Evolutionary conservation across 2,888 invertebrate genomes (phyloP), one percentile per base, ranked within the genome.

Genomic region (Aporophyla lueneburgensis): DNA sequence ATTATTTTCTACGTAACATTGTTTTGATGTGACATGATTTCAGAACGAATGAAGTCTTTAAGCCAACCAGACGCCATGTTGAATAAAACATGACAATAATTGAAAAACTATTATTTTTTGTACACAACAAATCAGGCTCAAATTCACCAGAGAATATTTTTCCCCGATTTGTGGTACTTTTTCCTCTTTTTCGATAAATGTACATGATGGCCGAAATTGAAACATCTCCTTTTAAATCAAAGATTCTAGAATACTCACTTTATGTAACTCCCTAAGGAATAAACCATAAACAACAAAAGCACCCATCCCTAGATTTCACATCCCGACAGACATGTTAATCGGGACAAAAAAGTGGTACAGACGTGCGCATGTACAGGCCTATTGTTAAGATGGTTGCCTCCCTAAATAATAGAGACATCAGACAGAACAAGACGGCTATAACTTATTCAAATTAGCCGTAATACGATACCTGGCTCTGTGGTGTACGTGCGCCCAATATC

Each of bases 361-460:
- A 63, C 73, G 70, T 69, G 71, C 73, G 73, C 71, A 73, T 74
- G 75, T 78, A 83, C 70, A 74, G 71, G 58, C 75, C 78, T 77
- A 86, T 77, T 85, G 81, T 84, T 75, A 80, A 88, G 86, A 85
- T 88, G 88, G 90, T 85, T 85, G 76, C 80, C 77, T 83, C 79
- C 73, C 86, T 91, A 91, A 92, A 92, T 93, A 95, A 95, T 95
- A 94, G 93, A 95, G 95, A 94, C 94, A 95, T 95, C 95, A 93
- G 89, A 87, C 80, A 78, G 81, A 76, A 88, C 89, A 89, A 90
- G 86, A 87, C 80, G 75, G 89, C 89, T 85, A 94, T 95, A 95
- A 93, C 91, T 95, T 95, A 95, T 95, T 95, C 92, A 95, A 95
- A 95, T 94, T 92, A 93, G 91, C 86, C 89, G 95, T 93, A 95